Percentiles rank a stretch among this genome's conserved stretches.
These are phyloP conservation scores for Epinephelus malabaricus DNA, from an alignment of 2,797 vertebrate genomes.

Conservation along the genomic window DNA sequence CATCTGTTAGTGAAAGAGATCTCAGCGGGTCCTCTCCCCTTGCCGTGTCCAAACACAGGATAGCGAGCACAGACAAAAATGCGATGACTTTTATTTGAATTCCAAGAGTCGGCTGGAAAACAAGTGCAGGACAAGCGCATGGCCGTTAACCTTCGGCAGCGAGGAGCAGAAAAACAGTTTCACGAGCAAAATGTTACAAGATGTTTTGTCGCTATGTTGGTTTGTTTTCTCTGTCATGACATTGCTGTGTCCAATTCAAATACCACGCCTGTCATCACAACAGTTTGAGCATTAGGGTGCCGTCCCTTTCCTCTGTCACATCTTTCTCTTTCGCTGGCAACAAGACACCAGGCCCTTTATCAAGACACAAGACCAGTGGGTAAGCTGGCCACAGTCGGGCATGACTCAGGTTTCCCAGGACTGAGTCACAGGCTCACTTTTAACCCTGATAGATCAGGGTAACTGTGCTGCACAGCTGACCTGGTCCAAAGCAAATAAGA, in stretches of 20 bases:
- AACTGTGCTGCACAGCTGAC: background rate
- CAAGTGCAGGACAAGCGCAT: constrained; percentile 51
- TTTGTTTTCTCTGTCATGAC: constrained; percentile 14
- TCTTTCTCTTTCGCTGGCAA: background rate
- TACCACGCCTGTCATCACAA: constrained; percentile 6
- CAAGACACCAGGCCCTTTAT: background rate
- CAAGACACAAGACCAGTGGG: background rate
- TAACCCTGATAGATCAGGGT: background rate
- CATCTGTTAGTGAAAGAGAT: constrained; percentile 85
- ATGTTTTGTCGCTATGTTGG: background rate
- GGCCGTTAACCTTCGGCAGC: constrained; percentile 53
- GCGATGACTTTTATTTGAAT: constrained; percentile 77
- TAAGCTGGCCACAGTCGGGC: background rate
- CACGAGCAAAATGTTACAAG: constrained; percentile 45
- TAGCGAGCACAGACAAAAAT: constrained; percentile 62
- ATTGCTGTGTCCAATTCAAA: constrained; percentile 26
- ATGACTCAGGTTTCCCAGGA: background rate
- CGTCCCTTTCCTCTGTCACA: background rate
- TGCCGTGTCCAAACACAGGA: constrained; percentile 60
- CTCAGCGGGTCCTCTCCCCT: constrained; percentile 65
- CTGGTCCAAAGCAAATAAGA: background rate
- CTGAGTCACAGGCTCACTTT: background rate
- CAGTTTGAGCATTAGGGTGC: background rate
- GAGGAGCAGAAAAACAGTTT: constrained; percentile 44
- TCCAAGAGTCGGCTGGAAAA: constrained; percentile 69